Base-by-base conservation (phyloP, 2,888 invertebrate species). In the Platynereis dumerilii region DNA sequence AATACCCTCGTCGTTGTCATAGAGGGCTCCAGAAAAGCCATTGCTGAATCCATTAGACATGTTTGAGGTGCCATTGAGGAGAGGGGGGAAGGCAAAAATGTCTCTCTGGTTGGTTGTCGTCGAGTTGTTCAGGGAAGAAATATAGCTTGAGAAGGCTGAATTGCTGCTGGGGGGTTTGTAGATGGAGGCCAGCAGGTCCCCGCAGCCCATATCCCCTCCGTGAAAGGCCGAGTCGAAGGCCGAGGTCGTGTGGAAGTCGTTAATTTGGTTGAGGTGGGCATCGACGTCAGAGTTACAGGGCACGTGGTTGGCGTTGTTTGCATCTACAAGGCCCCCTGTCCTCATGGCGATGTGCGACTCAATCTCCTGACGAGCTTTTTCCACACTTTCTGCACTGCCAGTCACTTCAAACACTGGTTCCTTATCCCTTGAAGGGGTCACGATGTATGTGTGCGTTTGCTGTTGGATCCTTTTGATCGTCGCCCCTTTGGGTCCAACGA, bases 391-490 rank as follows among this genome's bases (percentile, higher is more conserved):
- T 1, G 96, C 96, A 79, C 96, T 87, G 0, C 98, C 99, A 29
- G 96, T 96, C 65, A 98, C 96, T 86, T 98, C 98, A 86, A 99
- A 99, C 58, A 99, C 94, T 15, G 99, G 99, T 85, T 99, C 97
- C 87, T 96, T 96, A 85, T 99, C 98, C 67, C 98, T 90, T 70
- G 95, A 95, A 7, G 98, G 97, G 26, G 98, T 98, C 73, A 98
- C 96, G 83, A 98, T 98, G 88, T 98, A 98, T 7, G 98, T 98
- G 87, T 96, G 95, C 62, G 98, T 97, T 84, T 96, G 94, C 86
- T 99, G 98, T 85, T 99, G 99, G 85, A 99, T 99, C 82, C 97
- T 91, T 87, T 99, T 99, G 86, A 99, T 99, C 74, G 99, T 99
- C 63, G 97, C 97, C 64, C 99, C 99, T 85, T 99, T 99, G 63